Evolutionary conservation across 2,888 invertebrate species (phyloP).

Genomic region (Corythucha ciliata): DNA sequence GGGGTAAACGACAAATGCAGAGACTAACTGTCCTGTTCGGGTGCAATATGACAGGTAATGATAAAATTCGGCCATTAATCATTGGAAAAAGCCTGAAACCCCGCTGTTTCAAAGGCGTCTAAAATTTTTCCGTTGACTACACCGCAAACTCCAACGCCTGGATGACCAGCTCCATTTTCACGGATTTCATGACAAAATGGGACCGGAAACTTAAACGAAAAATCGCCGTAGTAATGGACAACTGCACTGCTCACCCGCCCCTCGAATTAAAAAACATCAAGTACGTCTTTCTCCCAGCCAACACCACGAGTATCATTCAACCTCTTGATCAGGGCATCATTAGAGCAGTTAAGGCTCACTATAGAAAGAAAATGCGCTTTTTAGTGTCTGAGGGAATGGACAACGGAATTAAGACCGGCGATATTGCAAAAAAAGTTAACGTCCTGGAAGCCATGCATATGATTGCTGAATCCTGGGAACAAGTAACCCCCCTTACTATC

Average conservation of each 20-base stretch:
- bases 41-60: slow-evolving; percentile 4
- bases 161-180: no score
- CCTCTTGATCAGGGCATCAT: not conserved
- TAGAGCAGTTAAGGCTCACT: not conserved
- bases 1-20: slow-evolving; percentile 9
- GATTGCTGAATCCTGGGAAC: slow-evolving; percentile 37
- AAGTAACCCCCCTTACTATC: slow-evolving; percentile 33
- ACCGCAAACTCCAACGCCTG: no score
- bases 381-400: not conserved
- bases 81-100: not conserved
- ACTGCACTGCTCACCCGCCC: slow-evolving; percentile 18
- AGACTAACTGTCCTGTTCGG: slow-evolving; percentile 5
- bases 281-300: slow-evolving; percentile 4
- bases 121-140: no score
- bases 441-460: slow-evolving; percentile 36
- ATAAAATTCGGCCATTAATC: slow-evolving; percentile 6
- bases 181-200: no score
- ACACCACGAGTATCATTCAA: not conserved
- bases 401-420: slow-evolving; percentile 7
- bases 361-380: not conserved
- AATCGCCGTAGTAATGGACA: slow-evolving; percentile 19
- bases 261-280: slow-evolving; percentile 18
- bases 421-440: slow-evolving; percentile 25
- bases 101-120: no score
- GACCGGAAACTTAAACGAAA: no score